These are phyloP conservation scores for Sebastes nivosus DNA, from an alignment of 2,797 vertebrate genomes.

Conservation along the genomic window DNA sequence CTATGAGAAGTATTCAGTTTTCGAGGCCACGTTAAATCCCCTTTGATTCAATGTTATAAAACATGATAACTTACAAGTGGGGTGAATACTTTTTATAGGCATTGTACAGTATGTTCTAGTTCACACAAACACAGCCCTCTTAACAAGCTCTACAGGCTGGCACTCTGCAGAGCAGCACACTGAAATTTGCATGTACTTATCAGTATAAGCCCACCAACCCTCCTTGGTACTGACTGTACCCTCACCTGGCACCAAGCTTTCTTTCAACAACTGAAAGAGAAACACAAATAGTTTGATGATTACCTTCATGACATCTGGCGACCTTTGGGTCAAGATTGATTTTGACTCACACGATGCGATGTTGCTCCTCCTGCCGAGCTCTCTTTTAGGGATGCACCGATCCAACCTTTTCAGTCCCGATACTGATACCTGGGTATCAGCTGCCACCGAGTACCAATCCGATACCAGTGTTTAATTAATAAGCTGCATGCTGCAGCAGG, in stretches of 20 bases:
- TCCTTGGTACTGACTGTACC: not conserved
- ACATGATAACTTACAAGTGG: not conserved
- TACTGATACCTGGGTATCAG: not conserved
- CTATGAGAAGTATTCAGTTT: not conserved
- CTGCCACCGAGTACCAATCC: too few species aligned
- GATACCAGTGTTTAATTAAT: too few species aligned
- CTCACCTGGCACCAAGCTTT: not conserved
- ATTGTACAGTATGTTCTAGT: constrained; percentile 13
- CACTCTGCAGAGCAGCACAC: constrained; percentile 7
- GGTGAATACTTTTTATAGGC: not conserved
- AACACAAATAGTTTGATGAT: not conserved
- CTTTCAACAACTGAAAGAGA: not conserved
- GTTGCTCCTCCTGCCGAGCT: not conserved
- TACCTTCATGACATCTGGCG: not conserved
- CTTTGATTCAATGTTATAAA: not conserved
- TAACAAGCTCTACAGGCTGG: not conserved
- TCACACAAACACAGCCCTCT: constrained; percentile 28
- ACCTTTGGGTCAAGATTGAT: not conserved
- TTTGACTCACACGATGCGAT: not conserved
- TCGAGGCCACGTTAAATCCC: not conserved
- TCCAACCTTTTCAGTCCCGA: not conserved
- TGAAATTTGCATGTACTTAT: not conserved
- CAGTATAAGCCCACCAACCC: not conserved
- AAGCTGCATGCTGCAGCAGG: too few species aligned
- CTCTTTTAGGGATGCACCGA: not conserved